A percentile compares a stretch with the other conserved stretches of the same genome.
Conservation (phyloP, 2,888 invertebrate genomes). For the Tipula helvola region DNA sequence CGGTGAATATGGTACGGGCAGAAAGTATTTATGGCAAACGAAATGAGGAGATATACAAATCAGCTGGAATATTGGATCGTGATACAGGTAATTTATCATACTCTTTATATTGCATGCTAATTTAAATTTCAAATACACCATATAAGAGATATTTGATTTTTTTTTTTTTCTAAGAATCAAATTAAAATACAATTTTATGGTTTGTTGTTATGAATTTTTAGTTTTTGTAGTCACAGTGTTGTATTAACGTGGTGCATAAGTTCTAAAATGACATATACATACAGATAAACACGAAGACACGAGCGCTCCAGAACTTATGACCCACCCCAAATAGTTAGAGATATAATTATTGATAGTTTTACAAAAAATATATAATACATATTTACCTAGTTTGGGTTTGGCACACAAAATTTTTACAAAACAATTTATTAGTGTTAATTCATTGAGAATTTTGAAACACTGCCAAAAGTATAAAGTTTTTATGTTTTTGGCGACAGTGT, state of each 20-base stretch:
- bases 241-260: not conserved
- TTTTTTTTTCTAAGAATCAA: not conserved
- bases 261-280: not conserved
- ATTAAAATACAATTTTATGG: not conserved
- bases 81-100: slow-evolving; percentile 21
- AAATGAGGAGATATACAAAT: slow-evolving; percentile 21
- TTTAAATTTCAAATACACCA: not conserved
- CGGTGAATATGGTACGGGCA: slow-evolving; percentile 14
- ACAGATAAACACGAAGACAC: not conserved
- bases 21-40: slow-evolving; percentile 19
- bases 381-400: not conserved
- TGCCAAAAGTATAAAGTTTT: not conserved
- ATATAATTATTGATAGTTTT: not conserved
- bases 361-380: not conserved
- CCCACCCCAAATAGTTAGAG: not conserved
- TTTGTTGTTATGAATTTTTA: not conserved
- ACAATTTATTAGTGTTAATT: not conserved
- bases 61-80: slow-evolving; percentile 17
- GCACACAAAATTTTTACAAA: not conserved
- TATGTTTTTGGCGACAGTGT: not conserved
- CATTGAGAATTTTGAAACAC: not conserved
- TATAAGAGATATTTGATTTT: not conserved
- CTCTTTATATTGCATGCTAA: slow-evolving; percentile 13
- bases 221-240: not conserved
- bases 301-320: not conserved